Conservation (phyloP, 2,888 invertebrate genomes). For the Tenthredo distinguenda region DNA sequence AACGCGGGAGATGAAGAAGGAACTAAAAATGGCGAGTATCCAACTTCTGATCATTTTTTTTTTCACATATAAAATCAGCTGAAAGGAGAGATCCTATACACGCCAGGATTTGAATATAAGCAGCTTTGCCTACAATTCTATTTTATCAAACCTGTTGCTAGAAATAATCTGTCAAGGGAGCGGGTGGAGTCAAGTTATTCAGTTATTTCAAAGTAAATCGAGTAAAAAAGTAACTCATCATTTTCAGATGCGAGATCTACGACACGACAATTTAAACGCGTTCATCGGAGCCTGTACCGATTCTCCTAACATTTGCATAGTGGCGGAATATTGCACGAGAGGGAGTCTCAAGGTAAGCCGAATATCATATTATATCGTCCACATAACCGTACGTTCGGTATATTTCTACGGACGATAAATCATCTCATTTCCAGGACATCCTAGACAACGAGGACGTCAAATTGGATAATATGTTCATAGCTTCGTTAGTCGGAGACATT, state of each 20-base stretch:
- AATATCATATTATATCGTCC: conserved; percentile 57
- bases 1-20: conserved; percentile 94
- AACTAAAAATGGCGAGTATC: conserved; percentile 89
- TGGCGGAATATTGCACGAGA: conserved; percentile 93
- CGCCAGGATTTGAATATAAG: neutral
- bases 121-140: neutral
- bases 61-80: neutral
- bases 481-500: conserved; percentile 96
- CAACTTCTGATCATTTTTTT: neutral
- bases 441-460: conserved; percentile 97
- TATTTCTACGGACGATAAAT: neutral
- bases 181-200: neutral
- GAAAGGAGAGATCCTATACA: neutral
- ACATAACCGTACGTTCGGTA: neutral
- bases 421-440: conserved; percentile 85
- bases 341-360: conserved; percentile 91
- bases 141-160: conserved; percentile 12
- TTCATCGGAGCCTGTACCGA: conserved; percentile 96
- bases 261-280: conserved; percentile 94
- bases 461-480: conserved; percentile 97
- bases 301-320: conserved; percentile 92
- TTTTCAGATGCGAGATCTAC: conserved; percentile 90
- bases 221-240: conserved; percentile 39
- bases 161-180: neutral
- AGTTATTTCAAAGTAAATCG: conserved; percentile 18